These are phyloP conservation scores for Gymnoscelis rufifasciata DNA, from an alignment of 2,888 invertebrate genomes.

Conservation along the genomic window DNA sequence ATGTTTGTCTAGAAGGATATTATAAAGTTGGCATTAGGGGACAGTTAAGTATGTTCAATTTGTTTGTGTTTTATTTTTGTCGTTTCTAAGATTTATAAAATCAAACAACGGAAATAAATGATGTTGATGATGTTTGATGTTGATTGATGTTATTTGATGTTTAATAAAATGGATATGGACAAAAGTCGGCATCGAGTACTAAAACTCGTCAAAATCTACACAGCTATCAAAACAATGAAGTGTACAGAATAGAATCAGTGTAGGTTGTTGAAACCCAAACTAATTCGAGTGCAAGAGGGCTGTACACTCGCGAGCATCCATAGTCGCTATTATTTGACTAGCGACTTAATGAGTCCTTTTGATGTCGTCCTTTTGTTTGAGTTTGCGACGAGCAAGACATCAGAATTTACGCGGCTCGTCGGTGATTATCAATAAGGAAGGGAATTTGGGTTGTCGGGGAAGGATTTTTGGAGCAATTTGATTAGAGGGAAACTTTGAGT, in stretches of 20 bases:
- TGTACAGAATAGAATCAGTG: slow-evolving; percentile 1
- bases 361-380: slow-evolving; percentile 60
- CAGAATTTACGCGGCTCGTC: slow-evolving; percentile 41
- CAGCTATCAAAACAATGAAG: too few species aligned
- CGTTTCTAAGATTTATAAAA: too few species aligned
- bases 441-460: slow-evolving; percentile 20
- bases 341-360: slow-evolving; percentile 61
- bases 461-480: slow-evolving; percentile 19
- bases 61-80: too few species aligned
- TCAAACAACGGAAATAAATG: too few species aligned
- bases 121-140: too few species aligned
- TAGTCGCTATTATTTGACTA: slow-evolving; percentile 49
- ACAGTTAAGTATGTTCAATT: too few species aligned
- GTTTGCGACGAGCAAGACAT: slow-evolving; percentile 48
- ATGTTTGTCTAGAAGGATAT: too few species aligned
- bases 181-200: too few species aligned
- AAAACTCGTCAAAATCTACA: too few species aligned
- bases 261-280: slow-evolving; percentile 4
- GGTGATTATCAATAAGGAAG: slow-evolving; percentile 51
- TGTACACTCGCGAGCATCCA: slow-evolving; percentile 2
- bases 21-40: too few species aligned
- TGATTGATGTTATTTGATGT: too few species aligned
- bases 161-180: too few species aligned
- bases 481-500: slow-evolving; percentile 12
- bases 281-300: slow-evolving; percentile 11